These are phyloP conservation scores for Megalonaias nervosa DNA, from an alignment of 1,140 invertebrate species.

Conservation along the genomic window DNA sequence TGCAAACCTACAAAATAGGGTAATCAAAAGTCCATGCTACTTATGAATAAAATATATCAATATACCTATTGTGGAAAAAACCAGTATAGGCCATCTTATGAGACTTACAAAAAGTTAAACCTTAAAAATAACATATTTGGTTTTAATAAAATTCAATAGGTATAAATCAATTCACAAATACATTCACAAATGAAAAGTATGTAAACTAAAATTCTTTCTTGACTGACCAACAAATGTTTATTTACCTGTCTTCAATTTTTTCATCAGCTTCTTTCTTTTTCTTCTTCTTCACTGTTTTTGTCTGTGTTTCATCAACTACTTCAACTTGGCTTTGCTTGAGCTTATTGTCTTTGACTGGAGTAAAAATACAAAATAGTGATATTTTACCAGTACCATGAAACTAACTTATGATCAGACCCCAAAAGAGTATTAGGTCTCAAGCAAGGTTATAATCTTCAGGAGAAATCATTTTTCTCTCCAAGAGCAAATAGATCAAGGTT, in stretches of 20 bases:
- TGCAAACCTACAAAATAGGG: too few relatives aligned
- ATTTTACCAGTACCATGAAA: background rate
- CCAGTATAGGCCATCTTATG: constrained; percentile 1
- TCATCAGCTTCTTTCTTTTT: constrained; percentile 33
- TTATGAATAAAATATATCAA: too few relatives aligned
- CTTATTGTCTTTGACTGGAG: constrained; percentile 15
- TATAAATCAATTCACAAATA: background rate
- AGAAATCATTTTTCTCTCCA: background rate
- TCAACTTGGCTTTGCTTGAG: constrained; percentile 41
- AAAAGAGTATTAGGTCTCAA: background rate
- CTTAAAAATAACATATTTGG: background rate
- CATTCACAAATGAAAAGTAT: background rate
- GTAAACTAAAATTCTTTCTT: background rate
- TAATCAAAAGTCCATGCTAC: too few relatives aligned
- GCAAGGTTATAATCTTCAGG: background rate
- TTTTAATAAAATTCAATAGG: background rate
- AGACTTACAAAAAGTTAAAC: background rate
- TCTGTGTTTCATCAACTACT: constrained; percentile 46
- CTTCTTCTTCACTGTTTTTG: constrained; percentile 53
- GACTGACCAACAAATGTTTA: background rate
- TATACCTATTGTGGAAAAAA: too few relatives aligned
- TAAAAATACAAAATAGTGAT: background rate
- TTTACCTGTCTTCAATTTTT: constrained; percentile 25
- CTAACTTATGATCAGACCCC: background rate
- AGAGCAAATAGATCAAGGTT: background rate